A percentile compares a stretch with the other conserved stretches of the same genome.
phyloP scores from a whole-genome alignment of 2,797 vertebrate genomes.

The Prionace glauca region DNA sequence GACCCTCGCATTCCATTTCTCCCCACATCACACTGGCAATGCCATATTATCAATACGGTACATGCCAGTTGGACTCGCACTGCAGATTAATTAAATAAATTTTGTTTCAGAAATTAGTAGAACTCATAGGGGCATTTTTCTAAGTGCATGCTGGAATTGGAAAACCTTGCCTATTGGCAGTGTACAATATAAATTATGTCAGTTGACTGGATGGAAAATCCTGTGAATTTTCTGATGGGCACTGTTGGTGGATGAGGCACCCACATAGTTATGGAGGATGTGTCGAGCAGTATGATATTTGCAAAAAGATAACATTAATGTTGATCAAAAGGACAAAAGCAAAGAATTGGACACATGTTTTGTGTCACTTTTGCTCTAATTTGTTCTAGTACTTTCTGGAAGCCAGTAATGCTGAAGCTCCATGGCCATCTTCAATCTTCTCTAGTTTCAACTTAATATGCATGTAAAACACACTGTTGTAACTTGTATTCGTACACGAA shows the following conservation, averaged over 20 bases:
- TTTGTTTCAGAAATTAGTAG: too few relatives aligned
- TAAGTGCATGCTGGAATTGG: too few relatives aligned
- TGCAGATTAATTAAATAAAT: neutral
- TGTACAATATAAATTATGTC: neutral
- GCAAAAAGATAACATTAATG: neutral
- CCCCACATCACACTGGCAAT: too few relatives aligned
- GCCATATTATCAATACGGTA: neutral
- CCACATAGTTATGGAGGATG: neutral
- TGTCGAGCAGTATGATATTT: neutral
- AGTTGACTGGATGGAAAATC: neutral
- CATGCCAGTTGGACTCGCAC: neutral
- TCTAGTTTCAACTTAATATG: neutral
- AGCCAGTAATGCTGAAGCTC: neutral
- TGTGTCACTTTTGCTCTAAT: neutral
- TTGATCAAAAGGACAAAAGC: neutral
- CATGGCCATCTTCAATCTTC: neutral
- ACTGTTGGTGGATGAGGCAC: neutral
- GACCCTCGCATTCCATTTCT: too few relatives aligned
- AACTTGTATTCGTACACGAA: neutral
- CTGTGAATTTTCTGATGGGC: neutral
- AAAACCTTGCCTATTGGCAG: too few relatives aligned
- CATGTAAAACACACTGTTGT: neutral
- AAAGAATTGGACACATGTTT: neutral
- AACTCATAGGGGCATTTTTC: too few relatives aligned
- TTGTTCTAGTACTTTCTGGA: neutral